A percentile compares a stretch with the other conserved stretches of the same genome.
phyloP scores from a whole-genome alignment of 2,888 invertebrate species.

The Lagria hirta region DNA sequence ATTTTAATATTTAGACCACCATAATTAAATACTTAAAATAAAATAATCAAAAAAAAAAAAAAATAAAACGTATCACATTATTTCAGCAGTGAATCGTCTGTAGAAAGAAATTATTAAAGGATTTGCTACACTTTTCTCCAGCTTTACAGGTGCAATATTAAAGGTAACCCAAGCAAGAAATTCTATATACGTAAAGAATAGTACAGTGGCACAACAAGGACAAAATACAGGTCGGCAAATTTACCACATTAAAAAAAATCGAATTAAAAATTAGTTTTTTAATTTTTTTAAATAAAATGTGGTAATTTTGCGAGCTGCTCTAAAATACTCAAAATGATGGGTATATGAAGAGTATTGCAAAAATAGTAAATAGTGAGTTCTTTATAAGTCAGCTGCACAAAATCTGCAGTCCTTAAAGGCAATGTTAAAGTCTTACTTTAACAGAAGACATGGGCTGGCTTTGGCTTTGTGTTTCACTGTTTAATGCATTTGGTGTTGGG shows the following conservation, averaged over 20 bases:
- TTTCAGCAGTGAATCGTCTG: too few species aligned
- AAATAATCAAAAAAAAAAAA: too few species aligned
- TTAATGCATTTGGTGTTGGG: slow-evolving; percentile 37
- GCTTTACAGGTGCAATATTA: slow-evolving; percentile 42
- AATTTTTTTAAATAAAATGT: too few species aligned
- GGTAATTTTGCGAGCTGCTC: too few species aligned
- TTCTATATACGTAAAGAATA: slow-evolving; percentile 25
- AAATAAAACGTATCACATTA: too few species aligned
- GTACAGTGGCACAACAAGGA: slow-evolving; percentile 34
- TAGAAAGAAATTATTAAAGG: too few species aligned
- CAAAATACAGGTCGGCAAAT: slow-evolving; percentile 23
- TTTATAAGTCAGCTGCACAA: slow-evolving; percentile 22
- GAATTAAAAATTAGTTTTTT: too few species aligned
- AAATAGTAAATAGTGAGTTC: slow-evolving; percentile 22
- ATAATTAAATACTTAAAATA: too few species aligned
- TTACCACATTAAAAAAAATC: slow-evolving; percentile 13
- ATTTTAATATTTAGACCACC: too few species aligned
- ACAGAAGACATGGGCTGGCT: slow-evolving; percentile 42
- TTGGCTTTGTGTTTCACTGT: slow-evolving; percentile 45
- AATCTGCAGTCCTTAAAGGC: too few species aligned
- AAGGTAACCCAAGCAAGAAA: slow-evolving; percentile 21
- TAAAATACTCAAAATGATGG: slow-evolving; percentile 21
- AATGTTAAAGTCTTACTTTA: slow-evolving; percentile 53
- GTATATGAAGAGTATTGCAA: slow-evolving; percentile 23
- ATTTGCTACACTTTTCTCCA: too few species aligned